phyloP scores from a whole-genome alignment of 2,888 invertebrate genomes.

The Drosophila kambysellisi region DNA sequence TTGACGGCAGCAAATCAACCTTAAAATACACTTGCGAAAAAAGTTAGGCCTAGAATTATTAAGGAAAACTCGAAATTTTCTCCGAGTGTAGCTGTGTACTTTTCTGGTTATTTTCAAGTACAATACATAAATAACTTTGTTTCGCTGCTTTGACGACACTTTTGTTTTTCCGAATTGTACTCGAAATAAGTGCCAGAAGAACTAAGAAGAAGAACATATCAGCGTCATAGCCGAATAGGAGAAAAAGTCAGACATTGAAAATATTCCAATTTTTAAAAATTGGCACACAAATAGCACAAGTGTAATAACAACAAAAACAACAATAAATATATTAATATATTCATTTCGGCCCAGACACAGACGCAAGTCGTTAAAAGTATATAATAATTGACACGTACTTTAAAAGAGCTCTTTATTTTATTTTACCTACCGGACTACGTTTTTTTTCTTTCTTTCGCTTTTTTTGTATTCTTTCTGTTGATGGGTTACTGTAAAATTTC shows the following conservation, averaged over 20 bases:
- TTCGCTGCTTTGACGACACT: conserved; percentile 44
- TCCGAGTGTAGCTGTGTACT: conserved; percentile 7
- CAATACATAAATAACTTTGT: conserved; percentile 25
- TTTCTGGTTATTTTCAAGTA: conserved; percentile 25
- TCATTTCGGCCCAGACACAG: conserved; percentile 9
- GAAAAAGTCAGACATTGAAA: conserved; percentile 36
- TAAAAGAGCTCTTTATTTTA: conserved; percentile 45
- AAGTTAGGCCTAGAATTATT: background rate
- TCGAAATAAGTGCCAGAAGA: conserved; percentile 7
- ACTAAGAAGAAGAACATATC: conserved; percentile 13
- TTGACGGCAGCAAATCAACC: conserved; percentile 23
- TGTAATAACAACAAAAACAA: conserved; percentile 41
- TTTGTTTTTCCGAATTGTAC: conserved; percentile 25
- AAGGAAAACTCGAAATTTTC: background rate
- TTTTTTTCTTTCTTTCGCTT: background rate
- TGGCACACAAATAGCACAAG: conserved; percentile 63
- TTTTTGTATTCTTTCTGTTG: background rate
- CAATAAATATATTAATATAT: conserved; percentile 31
- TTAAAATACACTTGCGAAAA: conserved; percentile 2
- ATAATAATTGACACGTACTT: conserved; percentile 77
- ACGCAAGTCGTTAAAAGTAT: conserved; percentile 43
- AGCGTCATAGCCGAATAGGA: conserved; percentile 42
- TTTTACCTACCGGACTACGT: conserved; percentile 32
- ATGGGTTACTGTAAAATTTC: conserved; percentile 26
- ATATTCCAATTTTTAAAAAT: conserved; percentile 62